Conservation (phyloP, 2,797 vertebrate genomes). For the Trematomus bernacchii region DNA sequence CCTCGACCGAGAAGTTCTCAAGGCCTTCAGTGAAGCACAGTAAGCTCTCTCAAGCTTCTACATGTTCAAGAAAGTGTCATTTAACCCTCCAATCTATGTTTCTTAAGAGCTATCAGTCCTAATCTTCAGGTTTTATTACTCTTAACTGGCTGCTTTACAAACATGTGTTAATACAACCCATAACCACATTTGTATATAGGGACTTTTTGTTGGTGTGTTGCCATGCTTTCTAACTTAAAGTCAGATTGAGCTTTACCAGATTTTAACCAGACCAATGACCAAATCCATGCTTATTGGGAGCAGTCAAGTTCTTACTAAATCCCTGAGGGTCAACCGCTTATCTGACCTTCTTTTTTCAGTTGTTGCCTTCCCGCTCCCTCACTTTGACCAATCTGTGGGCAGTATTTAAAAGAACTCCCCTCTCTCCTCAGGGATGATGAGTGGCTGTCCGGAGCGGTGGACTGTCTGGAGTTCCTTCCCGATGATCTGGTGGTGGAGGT, state of each 20-base stretch:
- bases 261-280: background rate
- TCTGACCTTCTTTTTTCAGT: background rate
- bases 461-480: conserved; percentile 95
- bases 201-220: background rate
- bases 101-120: background rate
- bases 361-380: background rate
- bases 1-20: conserved; percentile 95
- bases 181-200: background rate
- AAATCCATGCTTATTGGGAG: background rate
- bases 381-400: background rate
- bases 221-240: background rate
- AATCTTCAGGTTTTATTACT: background rate
- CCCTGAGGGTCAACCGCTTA: background rate
- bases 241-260: too few relatives aligned
- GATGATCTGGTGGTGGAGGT: conserved; percentile 94
- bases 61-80: background rate
- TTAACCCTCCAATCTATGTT: background rate
- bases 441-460: conserved; percentile 94
- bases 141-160: conserved; percentile 3
- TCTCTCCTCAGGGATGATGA: conserved; percentile 89
- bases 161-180: background rate
- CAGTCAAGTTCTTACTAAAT: background rate
- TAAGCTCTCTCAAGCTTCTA: conserved; percentile 75
- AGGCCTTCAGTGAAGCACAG: conserved; percentile 97
- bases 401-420: background rate